Conservation (phyloP, 2,113 vertebrate species). For the Microcebus ravelobensis region DNA sequence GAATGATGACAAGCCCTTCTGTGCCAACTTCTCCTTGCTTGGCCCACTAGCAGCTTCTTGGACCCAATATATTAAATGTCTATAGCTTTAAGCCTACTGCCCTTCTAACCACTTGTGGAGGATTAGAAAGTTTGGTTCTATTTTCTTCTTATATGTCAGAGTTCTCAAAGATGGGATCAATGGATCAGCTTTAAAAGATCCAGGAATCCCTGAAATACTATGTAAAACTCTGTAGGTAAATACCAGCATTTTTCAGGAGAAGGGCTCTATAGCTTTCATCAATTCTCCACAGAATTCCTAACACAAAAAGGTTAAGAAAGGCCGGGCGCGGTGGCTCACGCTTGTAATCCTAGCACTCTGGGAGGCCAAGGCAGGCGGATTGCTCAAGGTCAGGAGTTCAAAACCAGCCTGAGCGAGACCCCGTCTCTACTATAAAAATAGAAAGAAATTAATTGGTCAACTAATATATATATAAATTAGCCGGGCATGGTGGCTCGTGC, state of each 20-base stretch:
- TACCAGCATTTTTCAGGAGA: background rate
- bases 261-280: background rate
- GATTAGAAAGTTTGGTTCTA: background rate
- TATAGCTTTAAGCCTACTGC: background rate
- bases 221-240: background rate
- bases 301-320: conserved; percentile 8
- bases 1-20: background rate
- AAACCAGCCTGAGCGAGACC: too few species aligned
- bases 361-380: too few species aligned
- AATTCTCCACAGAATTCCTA: background rate
- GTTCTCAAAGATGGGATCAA: background rate
- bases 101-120: background rate
- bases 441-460: too few species aligned
- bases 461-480: too few species aligned
- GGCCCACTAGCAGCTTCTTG: background rate
- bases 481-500: too few species aligned
- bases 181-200: background rate
- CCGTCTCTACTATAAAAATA: too few species aligned
- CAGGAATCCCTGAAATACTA: background rate
- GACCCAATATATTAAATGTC: background rate
- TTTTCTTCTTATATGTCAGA: conserved; percentile 8
- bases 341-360: too few species aligned
- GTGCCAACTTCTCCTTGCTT: background rate
- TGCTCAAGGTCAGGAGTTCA: too few species aligned
- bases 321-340: too few species aligned